phyloP scores from a whole-genome alignment of 2,113 vertebrate species.

The Gymnocephalus cernua region DNA sequence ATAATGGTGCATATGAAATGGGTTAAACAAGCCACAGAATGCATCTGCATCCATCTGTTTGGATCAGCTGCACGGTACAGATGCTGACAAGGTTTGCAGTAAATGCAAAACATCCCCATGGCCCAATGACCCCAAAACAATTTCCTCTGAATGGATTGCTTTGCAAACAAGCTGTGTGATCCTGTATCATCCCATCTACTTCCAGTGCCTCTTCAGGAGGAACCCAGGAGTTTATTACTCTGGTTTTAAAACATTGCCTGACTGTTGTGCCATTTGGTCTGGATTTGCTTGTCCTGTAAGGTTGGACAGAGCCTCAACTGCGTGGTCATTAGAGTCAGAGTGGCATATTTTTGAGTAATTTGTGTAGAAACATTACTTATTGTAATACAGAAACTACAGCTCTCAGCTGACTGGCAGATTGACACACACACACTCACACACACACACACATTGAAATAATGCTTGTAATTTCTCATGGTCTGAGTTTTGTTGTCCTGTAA shows the following conservation, averaged over 20 bases:
- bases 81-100: constrained; percentile 49
- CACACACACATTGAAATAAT: no score
- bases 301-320: background rate
- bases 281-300: background rate
- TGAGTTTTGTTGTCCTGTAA: background rate
- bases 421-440: no score
- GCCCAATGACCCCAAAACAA: constrained; percentile 68
- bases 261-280: constrained; percentile 1
- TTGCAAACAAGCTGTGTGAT: constrained; percentile 40
- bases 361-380: background rate
- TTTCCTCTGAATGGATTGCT: constrained; percentile 59
- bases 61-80: constrained; percentile 46
- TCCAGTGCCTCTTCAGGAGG: constrained; percentile 2
- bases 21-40: constrained; percentile 43
- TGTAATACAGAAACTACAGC: no score
- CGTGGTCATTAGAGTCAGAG: background rate
- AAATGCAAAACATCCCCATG: constrained; percentile 60
- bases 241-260: background rate
- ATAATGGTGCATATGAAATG: constrained; percentile 30
- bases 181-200: constrained; percentile 24
- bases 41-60: constrained; percentile 42
- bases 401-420: background rate
- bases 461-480: background rate
- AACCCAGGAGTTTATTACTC: background rate
- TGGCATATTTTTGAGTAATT: background rate